Evolutionary conservation across 1,140 invertebrate genomes (phyloP), one percentile per base, ranked within the genome.

Genomic region (Copidosoma floridanum): DNA sequence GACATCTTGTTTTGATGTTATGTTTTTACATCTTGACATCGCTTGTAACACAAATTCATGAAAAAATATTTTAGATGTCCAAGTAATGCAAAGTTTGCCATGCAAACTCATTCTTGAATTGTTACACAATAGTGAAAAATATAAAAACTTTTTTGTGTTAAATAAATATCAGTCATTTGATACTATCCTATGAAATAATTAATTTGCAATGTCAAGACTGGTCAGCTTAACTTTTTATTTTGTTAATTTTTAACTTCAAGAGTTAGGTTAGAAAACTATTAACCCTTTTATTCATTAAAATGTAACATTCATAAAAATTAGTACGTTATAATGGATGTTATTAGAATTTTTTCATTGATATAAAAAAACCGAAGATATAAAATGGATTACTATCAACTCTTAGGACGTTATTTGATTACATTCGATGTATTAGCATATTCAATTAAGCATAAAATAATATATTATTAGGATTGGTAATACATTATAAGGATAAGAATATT

Each of bases 51-150:
- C n/a, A n/a, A n/a, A n/a, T n/a, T n/a, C n/a, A n/a, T n/a, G n/a
- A n/a, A n/a, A n/a, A 12, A 43, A 12, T 20, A 6, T 5, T 43
- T 60, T 14, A 29, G 51, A 48, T 59, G 18, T 56, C 43, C 74
- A 77, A 77, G 70, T 72, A 77, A 76, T 77, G 47, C 57, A 70
- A 75, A 75, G 71, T 78, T 78, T 76, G 74, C 68, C 11, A 57
- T 43, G 62, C 72, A 77, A 76, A 77, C 71, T 74, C 65, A 74
- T 75, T 71, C 72, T 72, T 75, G 75, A 74, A 61, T 56, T 63
- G 41, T 60, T 56, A 50, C 46, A 47, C 55, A 18, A 47, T 27
- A 56, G 60, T 43, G n/a, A n/a, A n/a, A n/a, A n/a, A n/a, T n/a
- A n/a, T n/a, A n/a, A n/a, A n/a, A n/a, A n/a, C n/a, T n/a, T n/a